Evolutionary conservation across 2,113 vertebrate genomes (phyloP), one percentile per base, ranked within the genome.

Genomic region (Columba janthina): DNA sequence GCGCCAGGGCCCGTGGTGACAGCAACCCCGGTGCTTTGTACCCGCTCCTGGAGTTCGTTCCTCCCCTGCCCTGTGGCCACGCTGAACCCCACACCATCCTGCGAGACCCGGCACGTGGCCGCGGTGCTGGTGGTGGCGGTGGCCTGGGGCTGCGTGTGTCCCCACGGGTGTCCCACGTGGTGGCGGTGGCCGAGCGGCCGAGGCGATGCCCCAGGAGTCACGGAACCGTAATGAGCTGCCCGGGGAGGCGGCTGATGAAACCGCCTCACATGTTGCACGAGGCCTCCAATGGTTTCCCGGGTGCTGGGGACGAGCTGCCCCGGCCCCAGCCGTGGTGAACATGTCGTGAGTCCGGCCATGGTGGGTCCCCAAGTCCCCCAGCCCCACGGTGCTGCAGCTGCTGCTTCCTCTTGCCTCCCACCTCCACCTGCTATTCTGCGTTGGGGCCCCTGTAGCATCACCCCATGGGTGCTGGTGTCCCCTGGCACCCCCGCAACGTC

Each of bases 241-340:
- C 6, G 22, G 94, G 95, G 97, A 97, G n/a, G 38, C 12, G 50
- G 96, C 95, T 97, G 97, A 97, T 93, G 98, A 94, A 98, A 97
- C 92, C 57, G 1, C 44, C 13, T 73, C 19, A 5, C 1, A 12
- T 19, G 80, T 95, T 96, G 97, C 97, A 34, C 82, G 82, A 97
- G 97, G 80, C 76, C 9, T 62, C 22, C 1, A 58, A 18, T 0
- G 1, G 36, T 25, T 25, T 40, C 28, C 57, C 5, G 0, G 10
- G n/a, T 0, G 4, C 4, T 7, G 25, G 73, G 34, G 11, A 54
- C 3, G 9, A 67, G n/a, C 32, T 4, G 0, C 56, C 15, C 32
- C 9, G 0, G 1, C 5, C 36, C 26, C 85, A 20, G 56, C 57
- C 57, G 1, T 0, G 4, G 38, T 4, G 9, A 77, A 9, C 0